Evolutionary conservation across 2,888 invertebrate genomes (phyloP), one percentile per base, ranked within the genome.

Genomic region (Stenchaetothrips biformis): DNA sequence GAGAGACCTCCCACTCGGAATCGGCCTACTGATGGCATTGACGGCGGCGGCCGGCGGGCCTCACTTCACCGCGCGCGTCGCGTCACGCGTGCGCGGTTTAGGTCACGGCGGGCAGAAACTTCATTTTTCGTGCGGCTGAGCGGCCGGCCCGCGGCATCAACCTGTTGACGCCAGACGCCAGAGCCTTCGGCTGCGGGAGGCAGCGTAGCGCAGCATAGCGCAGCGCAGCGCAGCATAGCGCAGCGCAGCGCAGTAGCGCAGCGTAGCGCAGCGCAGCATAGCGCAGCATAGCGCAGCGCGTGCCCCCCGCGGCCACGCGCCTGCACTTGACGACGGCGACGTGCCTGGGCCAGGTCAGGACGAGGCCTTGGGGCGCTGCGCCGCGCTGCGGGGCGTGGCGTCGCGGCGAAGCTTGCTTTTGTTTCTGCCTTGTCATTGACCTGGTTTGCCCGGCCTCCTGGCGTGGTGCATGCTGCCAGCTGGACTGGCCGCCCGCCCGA

Each of bases 351-450:
- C 67, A 21, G 67, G 62, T 53, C 53, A 13, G 53, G 53, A 2
- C 53, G 53, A 53, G 53, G 59, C 59, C 59, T 18, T 59, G 59
- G 59, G 59, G 59, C 53, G 53, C 53, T 8, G 53, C 53, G 53
- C 67, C 7, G 62, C 62, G n/a, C 62, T 13, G 62, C 62, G 62
- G 62, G 13, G 9, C 53, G 9, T 16, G 53, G 53, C 53, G 53
- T 16, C 3, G 53, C 53, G 53, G 53, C 53, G 53, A 7, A 2
- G 53, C 53, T 9, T 37, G 37, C 37, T 37, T 37, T 37, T 37
- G 37, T 37, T 37, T 37, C 37, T 37, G 37, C 37, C 37, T 74
- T 74, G 67, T 74, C 67, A 74, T 74, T 74, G 67, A 74, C 67
- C 67, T 74, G 67, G 25, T 74, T 74, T 37, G 37, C 37, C 37